phyloP scores from a whole-genome alignment of 2,797 vertebrate species.

The Aplochiton taeniatus region DNA sequence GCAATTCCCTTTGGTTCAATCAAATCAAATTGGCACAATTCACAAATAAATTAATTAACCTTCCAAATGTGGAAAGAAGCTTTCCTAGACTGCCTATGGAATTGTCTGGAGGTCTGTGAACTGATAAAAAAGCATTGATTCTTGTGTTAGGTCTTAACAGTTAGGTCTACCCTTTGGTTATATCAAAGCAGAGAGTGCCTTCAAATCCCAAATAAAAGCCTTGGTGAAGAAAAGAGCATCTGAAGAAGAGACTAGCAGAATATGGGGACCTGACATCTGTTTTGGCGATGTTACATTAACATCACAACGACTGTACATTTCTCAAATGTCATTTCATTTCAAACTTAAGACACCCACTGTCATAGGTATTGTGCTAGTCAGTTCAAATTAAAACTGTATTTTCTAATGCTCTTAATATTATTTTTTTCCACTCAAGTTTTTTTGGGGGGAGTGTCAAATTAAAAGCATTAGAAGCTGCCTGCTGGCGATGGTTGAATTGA shows the following conservation, averaged over 20 bases:
- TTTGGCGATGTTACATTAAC: neutral
- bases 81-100: too few species aligned
- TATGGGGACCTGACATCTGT: neutral
- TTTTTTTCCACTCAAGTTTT: neutral
- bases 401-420: neutral
- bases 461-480: constrained; percentile 10
- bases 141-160: too few species aligned
- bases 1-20: too few species aligned
- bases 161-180: too few species aligned
- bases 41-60: too few species aligned
- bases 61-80: too few species aligned
- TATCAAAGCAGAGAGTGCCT: too few species aligned
- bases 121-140: too few species aligned
- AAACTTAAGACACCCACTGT: neutral
- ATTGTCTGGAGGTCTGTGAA: too few species aligned
- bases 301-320: constrained; percentile 1
- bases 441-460: neutral
- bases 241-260: neutral
- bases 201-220: neutral
- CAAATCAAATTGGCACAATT: too few species aligned
- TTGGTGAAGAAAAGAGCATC: constrained; percentile 4
- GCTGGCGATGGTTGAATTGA: neutral
- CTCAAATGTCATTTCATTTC: constrained; percentile 4
- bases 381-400: too few species aligned
- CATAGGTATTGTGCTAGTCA: too few species aligned